phyloP scores from a whole-genome alignment of 1,140 invertebrate genomes.

The Camponotus pennsylvanicus region DNA sequence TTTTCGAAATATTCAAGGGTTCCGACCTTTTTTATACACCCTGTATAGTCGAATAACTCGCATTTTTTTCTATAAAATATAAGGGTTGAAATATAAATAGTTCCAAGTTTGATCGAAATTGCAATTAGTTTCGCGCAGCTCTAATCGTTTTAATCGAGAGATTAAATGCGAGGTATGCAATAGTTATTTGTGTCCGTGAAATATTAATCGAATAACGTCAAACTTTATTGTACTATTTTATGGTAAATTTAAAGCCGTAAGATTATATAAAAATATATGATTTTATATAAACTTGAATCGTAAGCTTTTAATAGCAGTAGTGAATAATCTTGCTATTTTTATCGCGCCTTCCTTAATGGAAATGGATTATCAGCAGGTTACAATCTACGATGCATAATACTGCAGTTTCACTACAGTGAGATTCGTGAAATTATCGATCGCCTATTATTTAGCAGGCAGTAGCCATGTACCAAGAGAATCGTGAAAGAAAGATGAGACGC shows the following conservation, averaged over 20 bases:
- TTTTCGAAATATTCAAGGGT: no score
- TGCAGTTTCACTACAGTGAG: neutral
- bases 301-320: neutral
- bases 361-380: neutral
- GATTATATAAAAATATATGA: no score
- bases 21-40: no score
- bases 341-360: neutral
- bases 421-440: constrained; percentile 31
- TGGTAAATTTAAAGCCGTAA: no score
- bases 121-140: neutral
- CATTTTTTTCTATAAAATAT: neutral
- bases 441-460: neutral
- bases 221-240: constrained; percentile 1
- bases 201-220: neutral
- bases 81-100: neutral
- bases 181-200: neutral
- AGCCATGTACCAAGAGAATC: neutral
- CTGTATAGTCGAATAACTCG: constrained; percentile 44
- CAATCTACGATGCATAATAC: neutral
- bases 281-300: no score
- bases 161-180: neutral
- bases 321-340: neutral
- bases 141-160: neutral
- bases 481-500: constrained; percentile 26
- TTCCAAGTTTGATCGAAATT: neutral